phyloP scores from a whole-genome alignment of 2,797 vertebrate species.

The Artibeus lituratus region DNA sequence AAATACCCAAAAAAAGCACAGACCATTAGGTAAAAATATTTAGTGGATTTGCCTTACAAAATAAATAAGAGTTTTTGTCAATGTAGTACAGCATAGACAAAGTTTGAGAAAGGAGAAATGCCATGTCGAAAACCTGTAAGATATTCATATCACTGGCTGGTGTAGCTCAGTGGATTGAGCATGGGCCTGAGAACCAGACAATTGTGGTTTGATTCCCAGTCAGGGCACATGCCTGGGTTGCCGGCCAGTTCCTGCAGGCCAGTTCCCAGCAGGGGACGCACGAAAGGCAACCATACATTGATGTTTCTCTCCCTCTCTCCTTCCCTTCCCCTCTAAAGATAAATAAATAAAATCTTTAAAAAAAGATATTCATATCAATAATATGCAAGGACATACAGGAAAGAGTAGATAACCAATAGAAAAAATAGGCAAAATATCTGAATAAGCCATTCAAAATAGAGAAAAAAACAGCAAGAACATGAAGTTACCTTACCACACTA shows the following conservation, averaged over 20 bases:
- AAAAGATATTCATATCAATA: background rate
- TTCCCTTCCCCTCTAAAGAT: too few species aligned
- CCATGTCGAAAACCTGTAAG: background rate
- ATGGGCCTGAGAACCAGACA: too few species aligned
- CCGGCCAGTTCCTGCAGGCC: too few species aligned
- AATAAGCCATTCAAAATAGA: background rate
- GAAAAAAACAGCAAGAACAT: background rate
- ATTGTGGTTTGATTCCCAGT: too few species aligned
- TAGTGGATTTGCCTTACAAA: background rate
- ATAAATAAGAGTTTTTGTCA: background rate
- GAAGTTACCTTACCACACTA: background rate
- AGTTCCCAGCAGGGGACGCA: too few species aligned
- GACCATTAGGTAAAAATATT: background rate
- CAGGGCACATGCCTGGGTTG: too few species aligned
- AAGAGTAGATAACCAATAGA: background rate
- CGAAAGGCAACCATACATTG: too few species aligned
- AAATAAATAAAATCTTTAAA: too few species aligned
- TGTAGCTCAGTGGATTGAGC: too few species aligned
- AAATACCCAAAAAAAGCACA: background rate
- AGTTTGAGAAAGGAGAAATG: background rate
- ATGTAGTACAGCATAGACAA: background rate
- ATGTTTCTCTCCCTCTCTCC: too few species aligned
- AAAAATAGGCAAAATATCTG: background rate
- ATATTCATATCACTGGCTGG: background rate
- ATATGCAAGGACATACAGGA: background rate